Conservation (phyloP, 2,888 invertebrate species). For the Maniola hyperantus region DNA sequence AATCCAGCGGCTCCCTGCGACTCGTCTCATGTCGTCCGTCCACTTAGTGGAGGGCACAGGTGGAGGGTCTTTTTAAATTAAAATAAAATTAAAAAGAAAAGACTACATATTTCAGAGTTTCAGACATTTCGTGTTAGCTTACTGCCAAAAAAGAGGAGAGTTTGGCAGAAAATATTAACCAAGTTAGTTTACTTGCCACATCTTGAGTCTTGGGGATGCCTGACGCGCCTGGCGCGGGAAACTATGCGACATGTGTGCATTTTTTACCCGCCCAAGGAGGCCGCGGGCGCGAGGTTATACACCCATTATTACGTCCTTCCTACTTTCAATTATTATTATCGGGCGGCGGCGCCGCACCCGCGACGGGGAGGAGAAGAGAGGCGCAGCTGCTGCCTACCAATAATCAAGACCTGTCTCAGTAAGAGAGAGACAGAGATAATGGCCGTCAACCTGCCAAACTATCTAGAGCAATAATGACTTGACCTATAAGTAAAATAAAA, state of each 20-base stretch:
- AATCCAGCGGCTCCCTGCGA: too few relatives aligned
- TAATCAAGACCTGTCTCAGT: conserved; percentile 77
- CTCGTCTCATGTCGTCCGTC: too few relatives aligned
- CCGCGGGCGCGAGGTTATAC: conserved; percentile 83
- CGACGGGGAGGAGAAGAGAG: conserved; percentile 82
- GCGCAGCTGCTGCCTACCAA: conserved; percentile 84
- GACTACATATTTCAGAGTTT: too few relatives aligned
- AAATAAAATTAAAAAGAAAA: too few relatives aligned
- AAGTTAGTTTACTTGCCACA: conserved; percentile 57
- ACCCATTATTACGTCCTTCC: conserved; percentile 83
- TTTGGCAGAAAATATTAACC: neutral
- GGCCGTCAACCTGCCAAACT: conserved; percentile 37
- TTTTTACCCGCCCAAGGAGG: conserved; percentile 83
- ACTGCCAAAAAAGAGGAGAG: neutral
- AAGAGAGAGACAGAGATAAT: conserved; percentile 69
- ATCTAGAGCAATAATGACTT: conserved; percentile 7
- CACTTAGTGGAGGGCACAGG: too few relatives aligned
- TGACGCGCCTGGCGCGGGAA: conserved; percentile 57
- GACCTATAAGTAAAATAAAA: conserved; percentile 9
- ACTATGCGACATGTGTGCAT: conserved; percentile 76
- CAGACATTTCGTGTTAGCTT: too few relatives aligned
- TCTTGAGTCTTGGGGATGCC: conserved; percentile 33
- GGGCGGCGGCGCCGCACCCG: conserved; percentile 79
- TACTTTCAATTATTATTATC: conserved; percentile 83
- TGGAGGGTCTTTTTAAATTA: too few relatives aligned